Evolutionary conservation across 1,140 invertebrate species (phyloP), one percentile per base, ranked within the genome.

Genomic region (Alviniconcha marisindica): DNA sequence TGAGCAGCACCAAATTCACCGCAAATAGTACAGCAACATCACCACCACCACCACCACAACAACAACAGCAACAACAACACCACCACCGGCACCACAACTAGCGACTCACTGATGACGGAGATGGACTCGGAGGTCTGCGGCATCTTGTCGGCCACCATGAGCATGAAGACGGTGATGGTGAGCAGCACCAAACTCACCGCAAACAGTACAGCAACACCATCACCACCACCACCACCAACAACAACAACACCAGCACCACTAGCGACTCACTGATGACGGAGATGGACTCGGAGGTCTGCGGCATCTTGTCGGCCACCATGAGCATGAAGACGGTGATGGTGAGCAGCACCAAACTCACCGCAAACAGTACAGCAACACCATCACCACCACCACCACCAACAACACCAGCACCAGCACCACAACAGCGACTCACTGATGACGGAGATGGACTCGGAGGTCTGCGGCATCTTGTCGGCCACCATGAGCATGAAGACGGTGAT

Each of bases 291-390:
- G 94, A 95, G 4, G 94, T 95, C 87, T 94, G 94, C 14, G 95
- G 95, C 93, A 95, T 94, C 84, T 94, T 95, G 86, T 95, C 95
- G 4, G 94, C 94, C 48, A 95, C 94, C 87, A 94, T 94, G 77
- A 95, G 86, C 94, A 95, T 94, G 89, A 95, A 95, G 18, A 95
- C 94, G 44, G 94, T 94, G 84, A 95, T 94, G 7, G 95, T 94
- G 15, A 95, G 91, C 2, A 95, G 90, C 2, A 95, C 94, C n/a
- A n/a, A n/a, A n/a, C n/a, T n/a, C n/a, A n/a, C n/a, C n/a, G n/a
- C n/a, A n/a, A n/a, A n/a, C n/a, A n/a, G n/a, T n/a, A n/a, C n/a
- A n/a, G n/a, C n/a, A n/a, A n/a, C n/a, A n/a, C n/a, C n/a, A n/a
- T 87, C 18, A 91, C 82, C 3, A 91, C 87, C 63, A 89, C 87